Conservation (phyloP, 2,888 invertebrate genomes). For the Alloscopus bannaensis region DNA sequence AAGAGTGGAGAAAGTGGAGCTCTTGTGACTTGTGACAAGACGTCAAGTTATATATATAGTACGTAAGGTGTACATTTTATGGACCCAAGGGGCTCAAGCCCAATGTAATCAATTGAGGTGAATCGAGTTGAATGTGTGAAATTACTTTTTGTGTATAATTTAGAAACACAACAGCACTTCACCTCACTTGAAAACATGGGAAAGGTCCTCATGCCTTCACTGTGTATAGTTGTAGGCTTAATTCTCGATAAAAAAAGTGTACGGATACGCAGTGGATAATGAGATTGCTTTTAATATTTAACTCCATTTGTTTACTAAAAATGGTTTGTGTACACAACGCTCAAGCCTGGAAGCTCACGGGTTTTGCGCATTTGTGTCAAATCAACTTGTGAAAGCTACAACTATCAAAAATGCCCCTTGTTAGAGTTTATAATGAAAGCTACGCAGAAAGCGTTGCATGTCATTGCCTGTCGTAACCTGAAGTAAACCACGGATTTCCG, state of each 20-base stretch:
- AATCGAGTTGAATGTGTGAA: constrained; percentile 45
- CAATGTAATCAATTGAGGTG: constrained; percentile 56
- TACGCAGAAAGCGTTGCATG: no score
- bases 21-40: background rate
- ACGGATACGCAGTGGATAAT: constrained; percentile 25
- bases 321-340: background rate
- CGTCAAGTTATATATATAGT: constrained; percentile 23
- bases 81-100: constrained; percentile 37
- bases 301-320: constrained; percentile 53
- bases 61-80: no score
- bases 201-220: background rate
- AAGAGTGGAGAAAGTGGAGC: constrained; percentile 25
- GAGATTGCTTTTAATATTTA: constrained; percentile 59
- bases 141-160: constrained; percentile 47
- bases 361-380: no score
- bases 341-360: constrained; percentile 1
- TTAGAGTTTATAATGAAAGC: no score
- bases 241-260: constrained; percentile 19
- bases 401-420: no score
- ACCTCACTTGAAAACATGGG: background rate
- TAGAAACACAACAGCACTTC: constrained; percentile 26
- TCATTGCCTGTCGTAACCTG: no score
- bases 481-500: no score
- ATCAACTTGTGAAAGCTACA: no score
- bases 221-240: background rate